A percentile compares a stretch with the other conserved stretches of the same genome.
Conservation (phyloP, 2,888 invertebrate genomes). For the Cremastobaeus sp. region DNA sequence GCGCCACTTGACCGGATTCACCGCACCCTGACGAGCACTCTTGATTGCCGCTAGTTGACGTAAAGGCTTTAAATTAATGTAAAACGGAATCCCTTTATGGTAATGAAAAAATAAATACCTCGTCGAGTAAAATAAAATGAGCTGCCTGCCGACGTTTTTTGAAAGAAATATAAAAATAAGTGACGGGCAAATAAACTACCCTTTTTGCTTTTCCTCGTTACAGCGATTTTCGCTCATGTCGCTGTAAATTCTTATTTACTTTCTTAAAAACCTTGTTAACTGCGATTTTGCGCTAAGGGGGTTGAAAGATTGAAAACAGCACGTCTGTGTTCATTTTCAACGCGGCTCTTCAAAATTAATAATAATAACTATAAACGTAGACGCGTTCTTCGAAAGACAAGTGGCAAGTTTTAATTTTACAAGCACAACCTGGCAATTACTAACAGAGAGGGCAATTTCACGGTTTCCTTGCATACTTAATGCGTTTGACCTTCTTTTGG, state of each 20-base stretch:
- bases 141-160: conserved; percentile 1
- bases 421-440: conserved; percentile 66
- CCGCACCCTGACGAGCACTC: too few relatives aligned
- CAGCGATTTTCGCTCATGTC: conserved; percentile 16
- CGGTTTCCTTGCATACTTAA: conserved; percentile 71
- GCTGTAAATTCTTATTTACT: conserved; percentile 39
- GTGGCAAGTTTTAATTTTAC: conserved; percentile 68
- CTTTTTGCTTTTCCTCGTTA: conserved; percentile 15
- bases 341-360: conserved; percentile 11
- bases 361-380: conserved; percentile 24
- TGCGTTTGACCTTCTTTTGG: conserved; percentile 59
- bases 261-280: conserved; percentile 43
- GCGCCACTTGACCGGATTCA: too few relatives aligned
- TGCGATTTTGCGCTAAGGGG: conserved; percentile 19
- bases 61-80: too few relatives aligned
- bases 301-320: conserved; percentile 19
- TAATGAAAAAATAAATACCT: conserved; percentile 11
- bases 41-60: too few relatives aligned
- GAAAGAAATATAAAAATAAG: not conserved
- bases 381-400: conserved; percentile 61
- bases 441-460: conserved; percentile 67
- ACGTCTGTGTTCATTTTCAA: conserved; percentile 14
- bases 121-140: too few relatives aligned
- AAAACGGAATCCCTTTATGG: too few relatives aligned
- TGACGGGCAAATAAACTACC: conserved; percentile 3